Evolutionary conservation across 2,888 invertebrate genomes (phyloP).

Genomic region (Phyllotreta striolata): DNA sequence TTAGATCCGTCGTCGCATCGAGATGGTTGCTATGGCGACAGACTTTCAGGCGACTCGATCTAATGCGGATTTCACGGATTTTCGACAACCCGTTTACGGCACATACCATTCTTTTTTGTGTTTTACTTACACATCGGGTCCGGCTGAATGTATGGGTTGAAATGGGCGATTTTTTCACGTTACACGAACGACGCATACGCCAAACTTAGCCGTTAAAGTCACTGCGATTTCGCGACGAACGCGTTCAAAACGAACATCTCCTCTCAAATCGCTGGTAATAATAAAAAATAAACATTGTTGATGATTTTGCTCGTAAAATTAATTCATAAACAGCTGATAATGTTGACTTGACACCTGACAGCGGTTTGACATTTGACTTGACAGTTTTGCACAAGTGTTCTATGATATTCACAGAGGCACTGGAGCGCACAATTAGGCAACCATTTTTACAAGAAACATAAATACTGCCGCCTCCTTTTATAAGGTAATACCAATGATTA

Average conservation of each 20-base stretch:
- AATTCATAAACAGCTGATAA: slow-evolving; percentile 27
- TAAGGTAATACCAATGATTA: too few species aligned
- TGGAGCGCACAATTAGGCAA: too few species aligned
- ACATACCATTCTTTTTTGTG: slow-evolving; percentile 20
- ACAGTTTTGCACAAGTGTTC: too few species aligned
- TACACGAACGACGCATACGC: too few species aligned
- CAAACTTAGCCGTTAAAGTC: too few species aligned
- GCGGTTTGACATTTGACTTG: too few species aligned
- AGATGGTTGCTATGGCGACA: slow-evolving; percentile 58
- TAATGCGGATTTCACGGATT: slow-evolving; percentile 22
- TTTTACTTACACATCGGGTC: slow-evolving; percentile 2
- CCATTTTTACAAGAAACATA: too few species aligned
- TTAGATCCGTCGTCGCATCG: slow-evolving; percentile 27
- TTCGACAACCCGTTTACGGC: slow-evolving; percentile 4
- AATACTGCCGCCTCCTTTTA: too few species aligned
- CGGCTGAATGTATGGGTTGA: too few species aligned
- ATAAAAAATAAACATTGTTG: background rate
- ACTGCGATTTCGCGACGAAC: background rate
- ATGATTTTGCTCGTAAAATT: background rate
- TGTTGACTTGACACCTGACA: slow-evolving; percentile 9
- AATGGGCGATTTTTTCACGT: too few species aligned
- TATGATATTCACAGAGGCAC: too few species aligned
- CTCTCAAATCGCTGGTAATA: background rate
- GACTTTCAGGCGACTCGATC: slow-evolving; percentile 56
- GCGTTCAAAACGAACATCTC: background rate